Percentiles rank a stretch among this genome's conserved stretches.
These are phyloP conservation scores for Lasioglossum leucozonium DNA, from an alignment of 2,888 invertebrate genomes.

Conservation along the genomic window DNA sequence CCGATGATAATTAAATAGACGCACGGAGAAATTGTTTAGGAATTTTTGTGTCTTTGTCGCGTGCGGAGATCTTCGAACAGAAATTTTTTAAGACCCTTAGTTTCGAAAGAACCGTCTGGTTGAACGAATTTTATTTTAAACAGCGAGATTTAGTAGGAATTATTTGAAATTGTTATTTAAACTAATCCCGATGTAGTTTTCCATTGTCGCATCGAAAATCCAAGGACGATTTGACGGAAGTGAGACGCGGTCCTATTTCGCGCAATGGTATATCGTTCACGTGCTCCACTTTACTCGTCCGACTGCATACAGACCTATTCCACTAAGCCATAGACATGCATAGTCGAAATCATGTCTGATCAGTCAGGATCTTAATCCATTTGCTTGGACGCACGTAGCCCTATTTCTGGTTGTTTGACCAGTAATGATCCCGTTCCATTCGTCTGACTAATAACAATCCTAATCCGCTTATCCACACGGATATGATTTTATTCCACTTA, in stretches of 20 bases:
- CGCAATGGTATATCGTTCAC: neutral
- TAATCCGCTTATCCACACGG: neutral
- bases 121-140: neutral
- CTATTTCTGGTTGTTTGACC: neutral
- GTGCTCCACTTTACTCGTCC: slow-evolving; percentile 11
- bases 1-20: neutral
- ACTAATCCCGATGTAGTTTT: neutral
- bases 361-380: slow-evolving; percentile 13
- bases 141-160: neutral
- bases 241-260: neutral
- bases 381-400: neutral
- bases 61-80: neutral
- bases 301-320: slow-evolving; percentile 6
- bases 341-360: slow-evolving; percentile 6
- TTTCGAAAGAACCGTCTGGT: neutral
- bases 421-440: neutral
- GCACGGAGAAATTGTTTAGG: neutral
- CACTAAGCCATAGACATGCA: slow-evolving; percentile 11
- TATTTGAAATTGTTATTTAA: neutral
- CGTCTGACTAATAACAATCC: slow-evolving; percentile 4
- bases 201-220: neutral
- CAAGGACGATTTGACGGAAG: neutral
- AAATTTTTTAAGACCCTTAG: neutral
- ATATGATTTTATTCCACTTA: slow-evolving; percentile 18
- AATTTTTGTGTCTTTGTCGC: neutral